Conservation (phyloP, 2,113 vertebrate genomes). For the Eleginops maclovinus region DNA sequence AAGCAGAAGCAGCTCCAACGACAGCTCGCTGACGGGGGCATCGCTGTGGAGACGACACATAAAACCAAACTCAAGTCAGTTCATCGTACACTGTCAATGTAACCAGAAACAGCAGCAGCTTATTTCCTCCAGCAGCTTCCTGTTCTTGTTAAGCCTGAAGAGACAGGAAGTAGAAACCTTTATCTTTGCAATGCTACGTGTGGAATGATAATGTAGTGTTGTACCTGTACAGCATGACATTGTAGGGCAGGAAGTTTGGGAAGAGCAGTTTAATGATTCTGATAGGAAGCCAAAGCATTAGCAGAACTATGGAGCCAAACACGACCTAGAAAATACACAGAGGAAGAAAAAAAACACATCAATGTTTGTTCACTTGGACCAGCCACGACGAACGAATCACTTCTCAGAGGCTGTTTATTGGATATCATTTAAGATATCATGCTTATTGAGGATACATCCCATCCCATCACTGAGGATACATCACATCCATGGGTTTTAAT, state of each 20-base stretch:
- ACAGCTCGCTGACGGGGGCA: slow-evolving; percentile 96
- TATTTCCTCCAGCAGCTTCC: not conserved
- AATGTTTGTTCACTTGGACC: not conserved
- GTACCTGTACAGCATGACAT: slow-evolving; percentile 99
- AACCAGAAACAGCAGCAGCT: not conserved
- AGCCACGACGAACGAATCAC: too few species aligned
- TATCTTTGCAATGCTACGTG: not conserved
- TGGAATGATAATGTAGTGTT: not conserved
- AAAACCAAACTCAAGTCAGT: not conserved
- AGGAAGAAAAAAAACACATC: not conserved
- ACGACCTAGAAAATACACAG: slow-evolving; percentile 86
- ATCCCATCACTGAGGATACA: not conserved
- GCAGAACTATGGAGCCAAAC: slow-evolving; percentile 96
- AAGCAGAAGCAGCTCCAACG: slow-evolving; percentile 94
- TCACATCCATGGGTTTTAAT: not conserved
- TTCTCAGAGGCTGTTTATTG: not conserved
- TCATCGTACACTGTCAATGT: not conserved
- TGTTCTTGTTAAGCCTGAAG: not conserved
- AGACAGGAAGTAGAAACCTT: not conserved
- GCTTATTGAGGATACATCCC: too few species aligned
- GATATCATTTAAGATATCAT: not conserved
- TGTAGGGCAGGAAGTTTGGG: slow-evolving; percentile 95
- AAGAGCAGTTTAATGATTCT: slow-evolving; percentile 93
- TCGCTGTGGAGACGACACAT: slow-evolving; percentile 83
- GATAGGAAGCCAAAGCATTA: slow-evolving; percentile 99